phyloP scores from a whole-genome alignment of 1,140 invertebrate species.

The Nomia melanderi region DNA sequence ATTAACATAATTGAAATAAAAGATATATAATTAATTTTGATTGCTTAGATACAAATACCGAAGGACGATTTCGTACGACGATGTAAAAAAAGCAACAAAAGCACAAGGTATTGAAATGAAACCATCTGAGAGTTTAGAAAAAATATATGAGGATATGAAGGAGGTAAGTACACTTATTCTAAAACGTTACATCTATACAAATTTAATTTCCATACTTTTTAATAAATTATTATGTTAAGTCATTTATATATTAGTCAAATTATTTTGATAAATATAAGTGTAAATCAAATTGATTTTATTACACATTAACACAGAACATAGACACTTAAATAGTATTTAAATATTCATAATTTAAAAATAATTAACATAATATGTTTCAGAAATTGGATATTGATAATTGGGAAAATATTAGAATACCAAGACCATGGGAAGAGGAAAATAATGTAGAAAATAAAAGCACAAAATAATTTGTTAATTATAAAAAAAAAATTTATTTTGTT shows the following conservation, averaged over 20 bases:
- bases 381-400: constrained; percentile 88
- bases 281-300: too few species aligned
- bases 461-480: constrained; percentile 7
- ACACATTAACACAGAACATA: too few species aligned
- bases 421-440: constrained; percentile 88
- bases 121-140: constrained; percentile 85
- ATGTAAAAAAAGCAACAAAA: constrained; percentile 84
- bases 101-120: constrained; percentile 87
- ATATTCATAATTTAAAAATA: constrained; percentile 17
- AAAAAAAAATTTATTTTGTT: constrained; percentile 1
- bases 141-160: constrained; percentile 87
- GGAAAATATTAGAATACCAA: constrained; percentile 89
- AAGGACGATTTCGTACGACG: constrained; percentile 48
- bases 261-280: too few species aligned
- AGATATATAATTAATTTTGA: not conserved
- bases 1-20: not conserved
- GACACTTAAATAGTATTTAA: too few species aligned
- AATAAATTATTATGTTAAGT: too few species aligned
- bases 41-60: constrained; percentile 84
- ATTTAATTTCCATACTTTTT: too few species aligned
- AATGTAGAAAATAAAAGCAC: not conserved
- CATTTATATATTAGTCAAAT: too few species aligned
- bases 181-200: not conserved
- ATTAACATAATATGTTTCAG: constrained; percentile 50
- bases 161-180: constrained; percentile 67